phyloP scores from a whole-genome alignment of 2,113 vertebrate genomes.

The Spheniscus mendiculus region DNA sequence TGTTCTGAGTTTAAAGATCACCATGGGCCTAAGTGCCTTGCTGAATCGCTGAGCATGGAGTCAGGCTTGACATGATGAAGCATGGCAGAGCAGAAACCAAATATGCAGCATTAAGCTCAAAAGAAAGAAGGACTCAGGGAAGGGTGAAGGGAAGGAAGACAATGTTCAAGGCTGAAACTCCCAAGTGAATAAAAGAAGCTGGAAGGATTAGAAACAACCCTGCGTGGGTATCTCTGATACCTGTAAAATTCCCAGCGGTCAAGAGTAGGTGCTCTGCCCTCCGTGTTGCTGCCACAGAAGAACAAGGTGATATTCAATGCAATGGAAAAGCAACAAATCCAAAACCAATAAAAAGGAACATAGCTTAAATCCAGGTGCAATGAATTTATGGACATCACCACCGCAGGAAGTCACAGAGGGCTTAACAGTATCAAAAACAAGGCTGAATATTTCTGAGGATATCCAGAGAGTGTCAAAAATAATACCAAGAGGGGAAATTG shows the following conservation, averaged over 20 bases:
- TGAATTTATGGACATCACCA: neutral
- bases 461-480: neutral
- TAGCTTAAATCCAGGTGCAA: neutral
- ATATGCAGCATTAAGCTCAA: neutral
- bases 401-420: neutral
- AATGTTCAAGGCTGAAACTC: neutral
- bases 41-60: neutral
- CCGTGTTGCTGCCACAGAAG: neutral
- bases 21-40: neutral
- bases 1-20: slow-evolving; percentile 33
- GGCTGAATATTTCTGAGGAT: neutral
- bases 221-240: neutral
- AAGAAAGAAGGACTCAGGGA: neutral
- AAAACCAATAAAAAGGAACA: neutral
- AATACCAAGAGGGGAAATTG: neutral
- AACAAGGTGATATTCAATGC: neutral
- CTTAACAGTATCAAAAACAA: neutral
- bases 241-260: neutral
- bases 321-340: neutral
- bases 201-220: neutral
- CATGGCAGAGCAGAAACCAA: neutral
- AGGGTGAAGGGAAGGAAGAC: neutral
- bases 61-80: neutral
- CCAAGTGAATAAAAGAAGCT: neutral
- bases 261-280: neutral